These are phyloP conservation scores for Galbula dea DNA, from an alignment of 2,113 vertebrate genomes.

Conservation along the genomic window DNA sequence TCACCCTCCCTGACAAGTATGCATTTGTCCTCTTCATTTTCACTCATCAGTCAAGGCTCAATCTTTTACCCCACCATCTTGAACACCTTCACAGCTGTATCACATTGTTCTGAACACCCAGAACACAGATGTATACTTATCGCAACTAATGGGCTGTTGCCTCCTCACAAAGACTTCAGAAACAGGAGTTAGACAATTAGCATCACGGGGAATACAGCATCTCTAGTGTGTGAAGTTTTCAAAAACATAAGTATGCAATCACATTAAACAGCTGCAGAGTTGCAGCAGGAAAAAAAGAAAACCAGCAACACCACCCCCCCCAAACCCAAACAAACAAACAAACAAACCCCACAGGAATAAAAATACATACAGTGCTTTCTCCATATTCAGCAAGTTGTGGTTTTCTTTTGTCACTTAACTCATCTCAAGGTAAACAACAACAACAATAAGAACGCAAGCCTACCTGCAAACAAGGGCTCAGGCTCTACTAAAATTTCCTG, in stretches of 20 bases:
- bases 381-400: neutral
- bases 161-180: neutral
- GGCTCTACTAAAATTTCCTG: conserved; percentile 98
- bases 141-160: neutral
- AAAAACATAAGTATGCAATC: neutral
- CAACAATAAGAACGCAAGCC: neutral
- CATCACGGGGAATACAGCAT: neutral
- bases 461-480: conserved; percentile 97
- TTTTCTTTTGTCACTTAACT: neutral
- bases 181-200: neutral
- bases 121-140: neutral
- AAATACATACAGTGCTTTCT: neutral
- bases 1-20: neutral
- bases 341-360: neutral
- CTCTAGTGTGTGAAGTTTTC: neutral
- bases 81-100: neutral
- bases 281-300: neutral
- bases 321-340: neutral
- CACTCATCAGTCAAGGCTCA: neutral
- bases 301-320: too few relatives aligned
- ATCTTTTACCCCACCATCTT: neutral
- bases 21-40: neutral
- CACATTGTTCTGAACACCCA: neutral
- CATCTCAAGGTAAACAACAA: neutral
- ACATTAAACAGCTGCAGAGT: neutral